Conservation (phyloP, 2,113 vertebrate species). For the Acrocephalus kingi region DNA sequence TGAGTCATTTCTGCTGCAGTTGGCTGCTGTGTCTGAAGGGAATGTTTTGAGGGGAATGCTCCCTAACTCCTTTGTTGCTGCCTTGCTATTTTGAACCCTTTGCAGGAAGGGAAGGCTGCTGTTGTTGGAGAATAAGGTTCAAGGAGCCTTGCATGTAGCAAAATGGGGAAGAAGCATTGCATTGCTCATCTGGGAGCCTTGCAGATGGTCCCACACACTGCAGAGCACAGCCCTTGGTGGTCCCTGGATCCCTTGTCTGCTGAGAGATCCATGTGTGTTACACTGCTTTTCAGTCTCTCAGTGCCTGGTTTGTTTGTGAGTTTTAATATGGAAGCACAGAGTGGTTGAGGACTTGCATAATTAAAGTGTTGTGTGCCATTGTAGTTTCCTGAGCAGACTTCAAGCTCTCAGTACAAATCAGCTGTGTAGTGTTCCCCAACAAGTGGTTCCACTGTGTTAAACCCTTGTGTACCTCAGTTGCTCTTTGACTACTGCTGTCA, state of each 20-base stretch:
- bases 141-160: fast-evolving
- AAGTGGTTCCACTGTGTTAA: neutral
- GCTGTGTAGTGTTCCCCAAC: neutral
- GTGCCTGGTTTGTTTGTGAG: neutral
- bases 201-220: fast-evolving
- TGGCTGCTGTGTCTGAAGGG: neutral
- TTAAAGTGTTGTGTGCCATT: neutral
- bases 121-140: neutral
- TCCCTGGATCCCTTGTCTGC: neutral
- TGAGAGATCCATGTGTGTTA: neutral
- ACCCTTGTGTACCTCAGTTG: neutral
- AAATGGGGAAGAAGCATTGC: fast-evolving
- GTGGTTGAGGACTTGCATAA: neutral
- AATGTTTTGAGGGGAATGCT: neutral
- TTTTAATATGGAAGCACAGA: neutral
- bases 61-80: neutral
- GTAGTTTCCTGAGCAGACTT: neutral
- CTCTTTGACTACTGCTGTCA: neutral
- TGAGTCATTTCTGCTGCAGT: neutral
- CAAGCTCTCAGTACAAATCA: neutral
- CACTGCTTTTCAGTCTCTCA: neutral
- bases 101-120: neutral
- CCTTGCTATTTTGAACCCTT: neutral
- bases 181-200: neutral
- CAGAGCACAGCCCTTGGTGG: neutral